Evolutionary conservation across 2,888 invertebrate genomes (phyloP), one percentile per base, ranked within the genome.

Genomic region (Tuberolachnus salignus): DNA sequence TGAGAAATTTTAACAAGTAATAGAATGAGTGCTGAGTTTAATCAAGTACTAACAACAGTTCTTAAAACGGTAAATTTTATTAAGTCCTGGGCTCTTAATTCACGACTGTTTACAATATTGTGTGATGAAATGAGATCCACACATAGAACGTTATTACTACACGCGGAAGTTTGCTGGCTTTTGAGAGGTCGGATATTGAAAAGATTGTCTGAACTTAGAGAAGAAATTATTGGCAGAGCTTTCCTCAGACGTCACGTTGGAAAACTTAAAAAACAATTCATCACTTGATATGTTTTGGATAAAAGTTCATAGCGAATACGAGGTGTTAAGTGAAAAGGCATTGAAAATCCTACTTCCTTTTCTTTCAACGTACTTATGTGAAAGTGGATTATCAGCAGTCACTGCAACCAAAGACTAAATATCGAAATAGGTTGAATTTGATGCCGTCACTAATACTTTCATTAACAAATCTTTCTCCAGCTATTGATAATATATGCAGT

Each of bases 61-160:
- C 23, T 72, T 21, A 59, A 72, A 72, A 59, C 59, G 9, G 19
- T 81, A 21, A 81, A 82, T 80, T 82, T 73, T 80, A 80, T 82
- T 19, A 82, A 82, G 71, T 80, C 34, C 66, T 73, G 63, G 10
- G 53, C 81, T 53, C 46, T 81, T 67, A 81, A 81, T 67, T 71
- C 78, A 53, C 71, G 80, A 61, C 42, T 82, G 14, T 81, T 81
- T 72, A 34, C 71, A n/a, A 61, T 57, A 23, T 69, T 81, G 49
- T 81, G 81, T 63, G 81, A 81, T 73, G 75, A 81, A 70, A 82
- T 82, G 80, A 70, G 69, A 53, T 63, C 72, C 46, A 49, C 55
- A 16, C 72, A 72, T 61, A 59, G 34, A 57, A 14, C 16, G 34
- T 34, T 34, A 6, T 34, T 4, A 34, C 34, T 34, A 4, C 34